phyloP scores from a whole-genome alignment of 2,888 invertebrate species.

The Pemphredon lugubris region DNA sequence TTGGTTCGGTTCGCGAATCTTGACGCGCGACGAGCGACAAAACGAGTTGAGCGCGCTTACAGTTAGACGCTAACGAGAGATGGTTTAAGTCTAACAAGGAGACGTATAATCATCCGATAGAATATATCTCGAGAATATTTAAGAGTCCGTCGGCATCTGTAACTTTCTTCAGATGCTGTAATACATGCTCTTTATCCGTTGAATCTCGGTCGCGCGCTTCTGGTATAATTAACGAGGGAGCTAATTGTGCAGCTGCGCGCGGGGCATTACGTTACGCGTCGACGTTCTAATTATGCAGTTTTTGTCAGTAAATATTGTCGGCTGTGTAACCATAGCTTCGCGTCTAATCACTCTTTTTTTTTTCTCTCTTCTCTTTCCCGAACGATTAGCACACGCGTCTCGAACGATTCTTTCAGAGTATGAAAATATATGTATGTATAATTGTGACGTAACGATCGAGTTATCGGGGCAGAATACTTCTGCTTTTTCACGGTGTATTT shows the following conservation, averaged over 20 bases:
- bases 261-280: slow-evolving; percentile 4
- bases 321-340: background rate
- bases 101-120: background rate
- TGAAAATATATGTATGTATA: no score
- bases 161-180: slow-evolving; percentile 44
- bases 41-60: no score
- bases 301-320: slow-evolving; percentile 21
- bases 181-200: slow-evolving; percentile 51
- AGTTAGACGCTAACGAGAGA: no score
- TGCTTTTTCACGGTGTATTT: no score
- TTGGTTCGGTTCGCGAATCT: no score
- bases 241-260: slow-evolving; percentile 32
- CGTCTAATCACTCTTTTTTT: no score
- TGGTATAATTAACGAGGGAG: slow-evolving; percentile 39
- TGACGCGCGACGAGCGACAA: no score
- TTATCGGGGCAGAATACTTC: no score
- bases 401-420: no score
- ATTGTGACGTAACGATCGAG: no score
- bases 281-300: slow-evolving; percentile 37
- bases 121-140: slow-evolving; percentile 23
- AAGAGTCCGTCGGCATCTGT: background rate
- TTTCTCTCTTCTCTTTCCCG: background rate
- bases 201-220: slow-evolving; percentile 50
- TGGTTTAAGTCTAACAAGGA: no score
- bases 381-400: no score